Conservation (phyloP, 2,797 vertebrate species). For the Sebastes matsubarae region DNA sequence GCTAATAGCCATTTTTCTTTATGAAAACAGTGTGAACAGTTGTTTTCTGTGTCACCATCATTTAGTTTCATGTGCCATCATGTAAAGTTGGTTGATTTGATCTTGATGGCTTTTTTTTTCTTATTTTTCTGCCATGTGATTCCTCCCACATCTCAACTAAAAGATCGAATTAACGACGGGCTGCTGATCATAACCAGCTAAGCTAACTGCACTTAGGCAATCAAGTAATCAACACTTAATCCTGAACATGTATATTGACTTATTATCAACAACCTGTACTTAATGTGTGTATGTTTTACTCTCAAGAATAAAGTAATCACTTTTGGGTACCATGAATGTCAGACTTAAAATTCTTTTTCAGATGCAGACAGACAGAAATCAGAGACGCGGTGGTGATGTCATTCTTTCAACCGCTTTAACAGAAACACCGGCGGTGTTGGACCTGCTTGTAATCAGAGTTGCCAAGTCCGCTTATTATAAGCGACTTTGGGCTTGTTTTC, state of each 20-base stretch:
- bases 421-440: neutral
- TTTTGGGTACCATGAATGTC: constrained; percentile 83
- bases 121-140: constrained; percentile 24
- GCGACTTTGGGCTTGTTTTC: no score
- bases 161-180: constrained; percentile 16
- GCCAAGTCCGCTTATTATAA: no score
- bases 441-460: neutral
- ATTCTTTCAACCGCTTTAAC: constrained; percentile 1
- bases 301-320: constrained; percentile 84
- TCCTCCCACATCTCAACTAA: constrained; percentile 16
- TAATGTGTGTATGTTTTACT: constrained; percentile 81
- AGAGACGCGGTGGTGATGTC: neutral
- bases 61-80: constrained; percentile 18
- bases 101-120: constrained; percentile 21
- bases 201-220: constrained; percentile 62
- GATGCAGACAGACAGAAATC: constrained; percentile 29
- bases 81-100: neutral
- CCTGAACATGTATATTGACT: constrained; percentile 79
- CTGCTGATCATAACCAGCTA: constrained; percentile 56
- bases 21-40: constrained; percentile 20
- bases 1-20: constrained; percentile 1
- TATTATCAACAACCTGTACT: constrained; percentile 79
- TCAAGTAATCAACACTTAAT: constrained; percentile 67
- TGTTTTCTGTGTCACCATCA: constrained; percentile 15
- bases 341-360: constrained; percentile 77